Percentiles rank a stretch among this genome's conserved stretches.
These are phyloP conservation scores for Ericerus pela DNA, from an alignment of 1,140 invertebrate species.

Conservation along the genomic window DNA sequence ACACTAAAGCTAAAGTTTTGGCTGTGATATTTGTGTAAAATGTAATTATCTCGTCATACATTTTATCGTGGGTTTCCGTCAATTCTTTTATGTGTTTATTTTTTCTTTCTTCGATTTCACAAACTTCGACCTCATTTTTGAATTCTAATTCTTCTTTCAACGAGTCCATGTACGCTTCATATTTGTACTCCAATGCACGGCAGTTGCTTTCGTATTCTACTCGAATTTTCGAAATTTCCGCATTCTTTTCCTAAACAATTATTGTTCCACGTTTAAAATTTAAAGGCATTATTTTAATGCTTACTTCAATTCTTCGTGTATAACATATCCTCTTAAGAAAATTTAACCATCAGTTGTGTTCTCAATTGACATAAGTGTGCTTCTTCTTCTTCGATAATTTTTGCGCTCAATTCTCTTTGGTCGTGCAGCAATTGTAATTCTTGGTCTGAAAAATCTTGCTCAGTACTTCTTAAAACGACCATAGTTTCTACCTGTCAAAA, in stretches of 20 bases:
- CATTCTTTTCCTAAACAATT: constrained; percentile 34
- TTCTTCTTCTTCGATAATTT: constrained; percentile 54
- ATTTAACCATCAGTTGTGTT: constrained; percentile 41
- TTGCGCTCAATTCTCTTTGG: constrained; percentile 55
- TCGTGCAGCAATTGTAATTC: constrained; percentile 63
- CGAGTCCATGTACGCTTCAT: constrained; percentile 57
- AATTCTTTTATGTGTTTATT: constrained; percentile 68
- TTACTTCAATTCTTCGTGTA: constrained; percentile 2
- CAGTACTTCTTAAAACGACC: constrained; percentile 54
- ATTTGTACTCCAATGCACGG: constrained; percentile 62
- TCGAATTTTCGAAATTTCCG: constrained; percentile 49
- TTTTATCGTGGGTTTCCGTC: constrained; percentile 66
- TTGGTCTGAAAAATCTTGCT: constrained; percentile 55
- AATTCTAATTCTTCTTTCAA: constrained; percentile 58
- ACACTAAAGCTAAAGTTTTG: constrained; percentile 74
- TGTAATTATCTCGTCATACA: constrained; percentile 75
- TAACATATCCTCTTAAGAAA: not conserved
- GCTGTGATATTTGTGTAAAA: constrained; percentile 88
- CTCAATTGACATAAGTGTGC: constrained; percentile 48
- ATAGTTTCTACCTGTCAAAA: constrained; percentile 45
- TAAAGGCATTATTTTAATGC: not conserved
- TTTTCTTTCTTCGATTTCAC: constrained; percentile 77
- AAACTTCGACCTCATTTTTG: constrained; percentile 58
- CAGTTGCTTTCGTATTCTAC: constrained; percentile 56
- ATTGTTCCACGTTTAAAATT: not conserved